Evolutionary conservation across 2,888 invertebrate genomes (phyloP), one percentile per base, ranked within the genome.

Genomic region (Acanthosepion lycidas): DNA sequence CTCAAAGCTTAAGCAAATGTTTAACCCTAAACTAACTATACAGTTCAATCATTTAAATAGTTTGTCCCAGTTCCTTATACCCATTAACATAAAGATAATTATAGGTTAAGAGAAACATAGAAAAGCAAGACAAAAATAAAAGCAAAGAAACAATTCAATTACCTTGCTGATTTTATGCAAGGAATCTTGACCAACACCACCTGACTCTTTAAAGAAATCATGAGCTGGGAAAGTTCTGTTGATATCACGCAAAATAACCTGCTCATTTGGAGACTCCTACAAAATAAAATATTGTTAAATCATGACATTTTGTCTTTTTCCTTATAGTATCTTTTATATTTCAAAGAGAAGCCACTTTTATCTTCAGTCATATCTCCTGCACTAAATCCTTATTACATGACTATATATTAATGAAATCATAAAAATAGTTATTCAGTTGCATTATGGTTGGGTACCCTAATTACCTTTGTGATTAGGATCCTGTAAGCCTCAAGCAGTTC

Each of bases 201-300:
- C 99, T 53, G 98, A 98, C 97, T 99, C 99, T 97, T 99, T 99
- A 98, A 99, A 99, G 98, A 98, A 99, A 97, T 99, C 99, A 97
- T 99, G 99, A 64, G 99, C 99, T 23, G 99, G 99, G 98, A 99
- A 99, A 64, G 99, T 99, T 96, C 99, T 98, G 96, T 99, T 99
- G 95, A 99, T 99, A 97, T 99, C 99, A 94, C 99, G 98, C 96
- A 99, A 98, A 96, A 99, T 99, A 95, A 99, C 99, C 96, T 98
- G 98, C 97, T 99, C 99, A 97, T 99, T 99, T 94, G 98, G 98
- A 96, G 99, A 99, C 96, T 99, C 99, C 99, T 99, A 95, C 28
- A 93, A 93, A 93, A 93, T 23, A 93, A 28, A n/a, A 78, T 64
- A 64, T 6, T 33, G 12, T 33, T 12, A n/a, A n/a, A 78, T 78